Evolutionary conservation across 2,797 vertebrate species (phyloP).

Genomic region (Arnoldichthys spilopterus): DNA sequence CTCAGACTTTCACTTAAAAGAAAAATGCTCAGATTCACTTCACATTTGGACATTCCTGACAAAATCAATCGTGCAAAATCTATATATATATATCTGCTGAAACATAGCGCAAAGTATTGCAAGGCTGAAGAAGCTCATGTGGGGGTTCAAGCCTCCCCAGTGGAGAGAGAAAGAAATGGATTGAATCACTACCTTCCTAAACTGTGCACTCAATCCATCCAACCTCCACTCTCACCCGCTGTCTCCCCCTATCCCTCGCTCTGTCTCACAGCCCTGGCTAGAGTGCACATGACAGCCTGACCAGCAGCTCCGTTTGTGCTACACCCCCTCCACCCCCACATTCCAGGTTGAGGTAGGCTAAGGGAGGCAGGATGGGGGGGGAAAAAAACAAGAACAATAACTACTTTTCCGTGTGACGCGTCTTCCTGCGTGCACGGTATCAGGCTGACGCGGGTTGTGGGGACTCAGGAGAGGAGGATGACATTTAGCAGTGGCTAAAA

Average conservation of each 20-base stretch:
- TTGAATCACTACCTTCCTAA: slow-evolving; percentile 53
- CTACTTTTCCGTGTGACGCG: slow-evolving; percentile 61
- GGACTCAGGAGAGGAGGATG: slow-evolving; percentile 78
- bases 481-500: slow-evolving; percentile 79
- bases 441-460: slow-evolving; percentile 50
- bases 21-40: slow-evolving; percentile 22
- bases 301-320: slow-evolving; percentile 45
- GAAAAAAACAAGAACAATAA: slow-evolving; percentile 55
- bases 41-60: slow-evolving; percentile 37
- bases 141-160: slow-evolving; percentile 26
- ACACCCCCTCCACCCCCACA: slow-evolving; percentile 14
- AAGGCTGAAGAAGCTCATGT: slow-evolving; percentile 25
- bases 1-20: slow-evolving; percentile 5
- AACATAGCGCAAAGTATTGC: slow-evolving; percentile 26
- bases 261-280: slow-evolving; percentile 45
- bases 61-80: slow-evolving; percentile 37
- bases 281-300: slow-evolving; percentile 54
- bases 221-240: slow-evolving; percentile 32
- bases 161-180: slow-evolving; percentile 45
- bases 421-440: slow-evolving; percentile 61
- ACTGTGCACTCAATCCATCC: slow-evolving; percentile 43
- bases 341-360: slow-evolving; percentile 46
- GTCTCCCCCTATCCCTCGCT: slow-evolving; percentile 44
- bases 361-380: not conserved
- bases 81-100: slow-evolving; percentile 27